Conservation (phyloP, 1,140 invertebrate genomes). For the Plutomurus gul region DNA sequence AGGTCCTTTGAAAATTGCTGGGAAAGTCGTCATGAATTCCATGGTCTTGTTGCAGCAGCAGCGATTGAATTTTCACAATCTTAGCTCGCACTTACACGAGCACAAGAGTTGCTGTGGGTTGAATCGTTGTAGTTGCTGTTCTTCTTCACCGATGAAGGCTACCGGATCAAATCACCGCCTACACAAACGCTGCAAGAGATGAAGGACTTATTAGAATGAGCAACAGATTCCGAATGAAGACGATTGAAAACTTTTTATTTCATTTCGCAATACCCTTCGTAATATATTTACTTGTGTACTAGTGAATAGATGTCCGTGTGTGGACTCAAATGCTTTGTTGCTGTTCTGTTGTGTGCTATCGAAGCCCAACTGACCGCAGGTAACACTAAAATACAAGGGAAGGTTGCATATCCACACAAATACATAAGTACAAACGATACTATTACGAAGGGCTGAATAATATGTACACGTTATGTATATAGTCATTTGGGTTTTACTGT, state of each 20-base stretch:
- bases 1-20: conserved; percentile 29
- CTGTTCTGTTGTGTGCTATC: no score
- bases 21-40: conserved; percentile 41
- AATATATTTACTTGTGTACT: no score
- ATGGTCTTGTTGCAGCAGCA: no score
- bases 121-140: no score
- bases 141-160: neutral
- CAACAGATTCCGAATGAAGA: no score
- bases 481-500: no score
- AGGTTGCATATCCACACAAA: neutral
- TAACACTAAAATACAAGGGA: neutral
- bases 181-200: neutral
- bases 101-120: no score
- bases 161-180: neutral
- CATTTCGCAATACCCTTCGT: neutral
- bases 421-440: neutral
- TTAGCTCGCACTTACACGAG: no score
- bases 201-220: neutral
- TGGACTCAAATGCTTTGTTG: no score
- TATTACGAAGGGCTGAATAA: neutral
- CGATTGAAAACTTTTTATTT: neutral
- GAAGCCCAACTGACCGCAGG: conserved; percentile 14
- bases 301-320: no score
- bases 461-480: neutral
- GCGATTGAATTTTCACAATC: no score